Evolutionary conservation across 2,888 invertebrate genomes (phyloP), one percentile per base, ranked within the genome.

Genomic region (Lycia hirtaria): DNA sequence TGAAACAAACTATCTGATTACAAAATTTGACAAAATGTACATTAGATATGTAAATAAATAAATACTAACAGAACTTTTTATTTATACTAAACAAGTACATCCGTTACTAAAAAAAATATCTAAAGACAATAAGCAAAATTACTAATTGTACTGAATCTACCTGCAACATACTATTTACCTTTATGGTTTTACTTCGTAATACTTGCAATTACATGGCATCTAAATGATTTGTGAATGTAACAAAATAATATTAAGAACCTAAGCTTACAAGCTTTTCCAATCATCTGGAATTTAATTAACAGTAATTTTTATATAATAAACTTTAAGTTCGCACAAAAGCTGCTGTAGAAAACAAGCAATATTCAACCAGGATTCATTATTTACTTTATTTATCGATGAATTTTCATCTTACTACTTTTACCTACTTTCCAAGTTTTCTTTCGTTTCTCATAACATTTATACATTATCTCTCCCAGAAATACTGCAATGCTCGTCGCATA

Each of bases 391-490:
- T 48, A 47, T 15, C 2, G 19, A 4, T 30, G 7, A 26, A 37
- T 48, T 0, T 19, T 57, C 19, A 32, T 56, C 35, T 38, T 38
- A 17, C 41, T 9, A n/a, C 37, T 56, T 35, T 38, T 38, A 17
- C 41, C 7, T 10, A 43, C 14, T 19, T 35, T 55, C 30, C 45
- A 43, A 20, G 5, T 14, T 4, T 19, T 48, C 14, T 38, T 69
- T 22, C 49, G 60, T 17, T 63, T 67, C 22, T 50, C 14, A 10
- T 68, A 63, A 41, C 56, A 52, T 0, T 62, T 71, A 9, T 68
- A 62, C 24, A 69, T 20, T 17, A 91, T 24, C 65, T 92, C 92
- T 2, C 71, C 74, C n/a, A 88, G 37, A 72, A 92, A 89, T 19
- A 91, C 80, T 0, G 80, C 32, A 26, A 88, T 67, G 66, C 87